Percentiles rank a stretch among this genome's conserved stretches.
Evolutionary conservation across 2,888 invertebrate genomes (phyloP).

Genomic region (Pristionchus arcanus): DNA sequence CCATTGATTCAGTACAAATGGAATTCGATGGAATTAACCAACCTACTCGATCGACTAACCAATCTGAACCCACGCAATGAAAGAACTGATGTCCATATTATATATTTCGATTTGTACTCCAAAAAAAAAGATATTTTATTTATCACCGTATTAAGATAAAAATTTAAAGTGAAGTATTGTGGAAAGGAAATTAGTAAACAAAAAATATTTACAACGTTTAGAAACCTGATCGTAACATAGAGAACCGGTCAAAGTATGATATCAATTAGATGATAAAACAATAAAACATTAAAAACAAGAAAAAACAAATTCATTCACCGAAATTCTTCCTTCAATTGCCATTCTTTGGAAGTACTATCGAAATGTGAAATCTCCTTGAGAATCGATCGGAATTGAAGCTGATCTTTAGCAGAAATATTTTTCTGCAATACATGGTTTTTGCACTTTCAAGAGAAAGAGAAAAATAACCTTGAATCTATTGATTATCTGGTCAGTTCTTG

Average conservation of each 20-base stretch:
- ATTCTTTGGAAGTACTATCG: slow-evolving; percentile 58
- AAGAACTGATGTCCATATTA: not conserved
- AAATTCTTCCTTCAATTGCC: slow-evolving; percentile 65
- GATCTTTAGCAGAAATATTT: slow-evolving; percentile 57
- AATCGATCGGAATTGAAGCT: slow-evolving; percentile 64
- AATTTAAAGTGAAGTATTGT: not conserved
- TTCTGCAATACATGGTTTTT: slow-evolving; percentile 55
- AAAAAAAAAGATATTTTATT: not conserved
- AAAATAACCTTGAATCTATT: slow-evolving; percentile 20
- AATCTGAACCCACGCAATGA: not conserved
- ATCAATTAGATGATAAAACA: not conserved
- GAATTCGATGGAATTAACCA: slow-evolving; percentile 9
- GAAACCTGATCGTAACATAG: not conserved
- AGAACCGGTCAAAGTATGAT: not conserved
- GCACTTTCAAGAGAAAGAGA: not conserved
- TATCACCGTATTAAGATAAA: not conserved
- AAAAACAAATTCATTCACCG: slow-evolving; percentile 9
- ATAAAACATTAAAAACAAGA: not conserved
- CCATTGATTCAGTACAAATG: not conserved
- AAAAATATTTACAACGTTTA: not conserved
- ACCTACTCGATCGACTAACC: not conserved
- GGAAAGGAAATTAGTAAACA: not conserved
- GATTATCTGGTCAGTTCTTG: slow-evolving; percentile 41
- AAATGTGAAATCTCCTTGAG: slow-evolving; percentile 61
- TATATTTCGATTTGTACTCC: not conserved